A percentile compares a stretch with the other conserved stretches of the same genome.
phyloP scores from a whole-genome alignment of 1,140 invertebrate genomes.

The Lasioglossum baleicum region DNA sequence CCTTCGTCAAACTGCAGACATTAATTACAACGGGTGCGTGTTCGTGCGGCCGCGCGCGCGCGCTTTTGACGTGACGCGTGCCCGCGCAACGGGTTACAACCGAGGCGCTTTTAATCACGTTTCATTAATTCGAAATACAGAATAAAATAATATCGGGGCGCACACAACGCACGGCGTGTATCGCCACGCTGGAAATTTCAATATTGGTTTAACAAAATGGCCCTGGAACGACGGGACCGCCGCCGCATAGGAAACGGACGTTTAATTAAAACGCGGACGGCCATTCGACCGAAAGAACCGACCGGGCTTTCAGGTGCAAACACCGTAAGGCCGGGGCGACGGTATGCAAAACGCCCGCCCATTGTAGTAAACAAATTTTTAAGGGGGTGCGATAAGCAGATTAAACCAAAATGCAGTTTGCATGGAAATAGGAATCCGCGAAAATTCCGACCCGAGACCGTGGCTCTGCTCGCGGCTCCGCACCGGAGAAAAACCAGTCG shows the following conservation, averaged over 20 bases:
- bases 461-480: neutral
- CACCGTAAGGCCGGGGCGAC: neutral
- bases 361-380: conserved; percentile 36
- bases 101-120: conserved; percentile 3
- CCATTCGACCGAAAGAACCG: neutral
- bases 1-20: conserved; percentile 5
- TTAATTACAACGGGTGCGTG: conserved; percentile 6
- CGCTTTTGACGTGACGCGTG: neutral
- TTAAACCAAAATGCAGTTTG: conserved; percentile 30
- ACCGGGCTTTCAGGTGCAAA: neutral
- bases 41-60: neutral
- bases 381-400: conserved; percentile 10
- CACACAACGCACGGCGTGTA: no score
- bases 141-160: neutral
- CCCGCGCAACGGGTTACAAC: neutral
- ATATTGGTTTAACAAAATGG: neutral
- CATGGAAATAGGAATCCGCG: conserved; percentile 35
- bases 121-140: conserved; percentile 4
- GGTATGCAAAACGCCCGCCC: neutral
- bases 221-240: no score
- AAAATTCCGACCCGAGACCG: conserved; percentile 11
- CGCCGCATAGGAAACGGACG: neutral
- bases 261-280: conserved; percentile 12
- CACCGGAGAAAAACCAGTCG: no score
- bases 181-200: neutral